Conservation (phyloP, 1,140 invertebrate species). For the Phenacoccus solenopsis region DNA sequence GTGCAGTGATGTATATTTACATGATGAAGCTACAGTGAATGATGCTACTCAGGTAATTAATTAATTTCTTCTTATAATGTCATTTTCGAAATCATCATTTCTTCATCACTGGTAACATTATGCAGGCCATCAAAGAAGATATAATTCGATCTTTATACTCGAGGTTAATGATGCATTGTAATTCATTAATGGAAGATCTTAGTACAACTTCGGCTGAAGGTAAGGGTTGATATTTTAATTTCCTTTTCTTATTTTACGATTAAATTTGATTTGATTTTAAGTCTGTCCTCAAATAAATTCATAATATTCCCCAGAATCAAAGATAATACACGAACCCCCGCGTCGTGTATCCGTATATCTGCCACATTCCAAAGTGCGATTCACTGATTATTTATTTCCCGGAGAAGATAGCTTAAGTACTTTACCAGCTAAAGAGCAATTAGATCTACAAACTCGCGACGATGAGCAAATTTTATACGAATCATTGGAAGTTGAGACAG, state of each 20-base stretch:
- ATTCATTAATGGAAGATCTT: constrained; percentile 59
- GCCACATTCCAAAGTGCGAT: constrained; percentile 46
- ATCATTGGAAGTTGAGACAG: constrained; percentile 44
- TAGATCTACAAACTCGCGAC: constrained; percentile 57
- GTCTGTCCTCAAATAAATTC: neutral
- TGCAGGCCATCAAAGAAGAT: constrained; percentile 54
- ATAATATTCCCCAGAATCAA: constrained; percentile 39
- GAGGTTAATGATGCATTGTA: constrained; percentile 70
- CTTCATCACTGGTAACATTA: no score
- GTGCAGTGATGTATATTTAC: constrained; percentile 53
- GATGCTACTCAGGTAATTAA: constrained; percentile 39
- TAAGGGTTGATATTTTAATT: neutral
- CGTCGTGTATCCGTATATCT: constrained; percentile 56
- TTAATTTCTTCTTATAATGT: constrained; percentile 27
- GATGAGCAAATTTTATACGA: constrained; percentile 52
- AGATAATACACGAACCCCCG: constrained; percentile 65
- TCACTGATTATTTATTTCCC: constrained; percentile 74
- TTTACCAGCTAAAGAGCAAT: constrained; percentile 36
- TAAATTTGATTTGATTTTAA: no score
- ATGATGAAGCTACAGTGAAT: constrained; percentile 51
- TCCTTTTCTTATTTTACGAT: neutral
- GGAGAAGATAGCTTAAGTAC: constrained; percentile 59
- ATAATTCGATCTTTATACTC: constrained; percentile 61
- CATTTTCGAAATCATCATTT: constrained; percentile 10
- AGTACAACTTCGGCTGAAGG: constrained; percentile 31